Evolutionary conservation across 2,888 invertebrate species (phyloP).

Genomic region (Anaspis maculata): DNA sequence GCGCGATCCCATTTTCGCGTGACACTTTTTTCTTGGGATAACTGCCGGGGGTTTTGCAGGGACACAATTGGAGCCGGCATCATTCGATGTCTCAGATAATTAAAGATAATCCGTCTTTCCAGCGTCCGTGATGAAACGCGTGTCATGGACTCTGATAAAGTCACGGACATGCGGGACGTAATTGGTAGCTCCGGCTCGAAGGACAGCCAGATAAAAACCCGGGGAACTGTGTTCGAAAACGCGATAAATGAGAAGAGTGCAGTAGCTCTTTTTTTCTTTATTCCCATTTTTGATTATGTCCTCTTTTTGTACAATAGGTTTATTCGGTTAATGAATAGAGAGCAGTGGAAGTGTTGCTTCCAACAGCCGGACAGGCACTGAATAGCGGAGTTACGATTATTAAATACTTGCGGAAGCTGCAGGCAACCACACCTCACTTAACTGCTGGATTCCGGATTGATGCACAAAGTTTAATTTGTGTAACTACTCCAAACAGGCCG

Average conservation of each 20-base stretch:
- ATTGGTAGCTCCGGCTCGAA: constrained; percentile 18
- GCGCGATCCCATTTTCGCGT: constrained; percentile 16
- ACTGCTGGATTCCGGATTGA: no score
- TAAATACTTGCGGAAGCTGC: no score
- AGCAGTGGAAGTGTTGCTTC: no score
- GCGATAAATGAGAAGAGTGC: constrained; percentile 10
- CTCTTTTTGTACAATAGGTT: no score
- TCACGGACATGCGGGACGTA: constrained; percentile 34
- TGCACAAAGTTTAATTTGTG: no score
- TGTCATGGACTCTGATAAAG: constrained; percentile 31
- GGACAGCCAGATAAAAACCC: constrained; percentile 9
- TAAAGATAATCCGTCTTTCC: constrained; percentile 39
- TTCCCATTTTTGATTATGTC: no score
- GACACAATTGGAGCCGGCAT: constrained; percentile 29
- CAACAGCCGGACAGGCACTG: no score
- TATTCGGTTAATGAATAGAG: no score
- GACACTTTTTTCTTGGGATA: constrained; percentile 14
- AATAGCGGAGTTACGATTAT: no score
- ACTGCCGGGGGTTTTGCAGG: constrained; percentile 13
- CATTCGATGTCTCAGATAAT: constrained; percentile 38
- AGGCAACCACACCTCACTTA: no score
- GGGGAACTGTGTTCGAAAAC: constrained; percentile 2
- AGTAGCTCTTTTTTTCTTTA: no score
- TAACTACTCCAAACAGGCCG: no score
- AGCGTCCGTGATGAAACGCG: constrained; percentile 31